Evolutionary conservation across 2,797 vertebrate genomes (phyloP), one percentile per base, ranked within the genome.

Genomic region (Salarias fasciatus): DNA sequence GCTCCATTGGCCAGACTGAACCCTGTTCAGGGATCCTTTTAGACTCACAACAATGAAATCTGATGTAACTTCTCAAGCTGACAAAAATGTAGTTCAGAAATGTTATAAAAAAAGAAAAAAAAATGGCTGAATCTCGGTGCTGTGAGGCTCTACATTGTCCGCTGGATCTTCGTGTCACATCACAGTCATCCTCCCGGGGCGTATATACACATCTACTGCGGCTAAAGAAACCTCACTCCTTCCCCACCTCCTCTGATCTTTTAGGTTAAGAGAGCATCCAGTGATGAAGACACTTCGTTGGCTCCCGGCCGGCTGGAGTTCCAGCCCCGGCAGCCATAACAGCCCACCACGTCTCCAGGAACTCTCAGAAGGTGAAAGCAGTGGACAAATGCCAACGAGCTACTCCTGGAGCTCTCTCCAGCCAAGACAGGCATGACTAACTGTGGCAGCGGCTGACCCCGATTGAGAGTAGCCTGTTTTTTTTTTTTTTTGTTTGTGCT

Each of bases 401-500:
- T 54, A 35, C 55, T 73, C 58, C 53, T 31, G 40, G 53, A 77
- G 73, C 48, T 40, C 59, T 46, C 44, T 72, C 45, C 33, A 57
- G 13, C 45, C 60, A 54, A 65, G 76, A 48, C 45, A 42, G 54
- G 37, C 63, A 50, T 66, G 63, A 80, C 42, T 13, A 24, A 29
- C 33, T 36, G 33, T 73, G 63, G 61, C 69, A 80, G 52, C 40
- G 29, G 53, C 11, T 53, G 58, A 60, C 57, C 65, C 64, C 9
- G 38, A 38, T 55, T 37, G n/a, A 69, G 38, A 53, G 33, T 51
- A 14, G 10, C 42, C 53, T 51, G 30, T 54, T 12, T 41, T n/a
- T n/a, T n/a, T n/a, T n/a, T n/a, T n/a, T n/a, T n/a, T 59, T 47
- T 65, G 43, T 68, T 43, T 43, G 35, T 50, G 49, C 52, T 53